Percentiles rank a stretch among this genome's conserved stretches.
These are phyloP conservation scores for Pristionchus entomophagus DNA, from an alignment of 2,888 invertebrate genomes.

Conservation along the genomic window DNA sequence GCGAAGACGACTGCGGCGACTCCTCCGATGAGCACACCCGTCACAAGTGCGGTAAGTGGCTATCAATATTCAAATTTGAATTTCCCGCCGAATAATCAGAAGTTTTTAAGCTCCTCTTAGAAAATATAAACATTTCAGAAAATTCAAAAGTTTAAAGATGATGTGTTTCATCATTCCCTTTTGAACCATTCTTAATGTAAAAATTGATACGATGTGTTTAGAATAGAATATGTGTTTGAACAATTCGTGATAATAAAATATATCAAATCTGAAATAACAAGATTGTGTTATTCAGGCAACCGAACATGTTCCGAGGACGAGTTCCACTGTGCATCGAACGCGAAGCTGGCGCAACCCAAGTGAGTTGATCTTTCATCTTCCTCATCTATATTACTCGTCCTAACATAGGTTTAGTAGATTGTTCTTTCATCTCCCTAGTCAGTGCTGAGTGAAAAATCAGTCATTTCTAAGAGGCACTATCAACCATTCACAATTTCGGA, in stretches of 20 bases:
- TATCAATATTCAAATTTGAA: not conserved
- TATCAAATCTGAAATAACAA: too few species aligned
- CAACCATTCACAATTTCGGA: too few species aligned
- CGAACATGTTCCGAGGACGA: slow-evolving; percentile 87
- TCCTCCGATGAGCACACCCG: slow-evolving; percentile 67
- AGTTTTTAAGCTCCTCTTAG: not conserved
- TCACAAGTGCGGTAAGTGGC: slow-evolving; percentile 67
- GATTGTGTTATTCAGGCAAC: slow-evolving; percentile 79
- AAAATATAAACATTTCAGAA: not conserved
- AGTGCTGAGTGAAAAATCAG: too few species aligned
- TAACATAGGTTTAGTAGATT: too few species aligned
- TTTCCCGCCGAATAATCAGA: not conserved
- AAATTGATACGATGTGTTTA: too few species aligned
- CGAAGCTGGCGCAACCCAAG: slow-evolving; percentile 78
- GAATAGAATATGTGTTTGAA: too few species aligned
- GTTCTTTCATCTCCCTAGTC: not conserved
- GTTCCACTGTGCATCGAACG: slow-evolving; percentile 78
- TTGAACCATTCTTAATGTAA: too few species aligned
- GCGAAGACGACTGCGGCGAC: slow-evolving; percentile 74
- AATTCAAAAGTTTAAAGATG: not conserved
- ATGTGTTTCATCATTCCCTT: too few species aligned
- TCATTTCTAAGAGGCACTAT: too few species aligned
- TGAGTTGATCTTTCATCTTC: not conserved
- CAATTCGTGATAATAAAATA: too few species aligned
- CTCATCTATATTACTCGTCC: too few species aligned